These are phyloP conservation scores for Melanogrammus aeglefinus DNA, from an alignment of 2,797 vertebrate genomes.

Conservation along the genomic window DNA sequence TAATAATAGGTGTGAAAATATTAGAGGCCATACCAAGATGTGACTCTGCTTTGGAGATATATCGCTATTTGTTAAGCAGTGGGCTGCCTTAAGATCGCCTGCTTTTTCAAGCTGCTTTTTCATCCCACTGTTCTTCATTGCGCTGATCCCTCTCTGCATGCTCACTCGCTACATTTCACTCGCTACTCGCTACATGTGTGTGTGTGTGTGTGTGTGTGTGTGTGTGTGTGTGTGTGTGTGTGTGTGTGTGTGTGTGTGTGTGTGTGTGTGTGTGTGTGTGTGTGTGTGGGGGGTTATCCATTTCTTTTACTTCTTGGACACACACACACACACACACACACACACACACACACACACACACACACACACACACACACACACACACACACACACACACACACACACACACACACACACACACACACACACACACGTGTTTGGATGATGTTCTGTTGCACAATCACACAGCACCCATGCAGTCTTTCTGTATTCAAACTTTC, in stretches of 20 bases:
- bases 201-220: too few species aligned
- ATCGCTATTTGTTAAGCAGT: neutral
- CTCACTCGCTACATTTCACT: constrained; percentile 35
- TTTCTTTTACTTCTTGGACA: neutral
- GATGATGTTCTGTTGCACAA: constrained; percentile 21
- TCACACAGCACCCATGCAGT: constrained; percentile 44
- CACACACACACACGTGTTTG: neutral
- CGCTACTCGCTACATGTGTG: too few species aligned
- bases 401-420: neutral
- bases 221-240: too few species aligned
- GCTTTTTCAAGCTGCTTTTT: neutral
- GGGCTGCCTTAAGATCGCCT: neutral
- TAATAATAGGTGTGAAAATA: neutral
- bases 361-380: neutral
- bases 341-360: neutral
- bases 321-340: neutral
- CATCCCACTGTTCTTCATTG: constrained; percentile 10
- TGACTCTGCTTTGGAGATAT: neutral
- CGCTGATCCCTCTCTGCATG: constrained; percentile 30
- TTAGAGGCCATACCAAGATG: neutral
- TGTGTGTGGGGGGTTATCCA: constrained; percentile 21
- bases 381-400: neutral
- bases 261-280: too few species aligned
- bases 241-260: too few species aligned
- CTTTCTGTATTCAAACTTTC: constrained; percentile 59